These are phyloP conservation scores for Polymixis flavicincta DNA, from an alignment of 2,888 invertebrate genomes.

Conservation along the genomic window DNA sequence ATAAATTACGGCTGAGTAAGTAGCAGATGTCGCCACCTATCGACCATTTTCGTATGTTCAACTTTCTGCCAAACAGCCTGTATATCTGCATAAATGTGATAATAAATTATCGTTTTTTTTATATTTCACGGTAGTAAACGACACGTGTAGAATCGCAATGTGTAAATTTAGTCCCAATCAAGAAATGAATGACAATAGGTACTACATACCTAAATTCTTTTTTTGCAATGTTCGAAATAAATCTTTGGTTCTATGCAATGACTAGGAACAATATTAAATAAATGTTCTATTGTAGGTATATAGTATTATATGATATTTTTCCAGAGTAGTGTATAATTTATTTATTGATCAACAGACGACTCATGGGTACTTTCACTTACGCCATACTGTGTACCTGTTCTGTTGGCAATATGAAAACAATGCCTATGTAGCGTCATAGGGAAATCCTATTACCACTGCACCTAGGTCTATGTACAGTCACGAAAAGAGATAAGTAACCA, in stretches of 20 bases:
- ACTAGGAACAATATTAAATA: background rate
- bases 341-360: slow-evolving; percentile 1
- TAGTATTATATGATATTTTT: background rate
- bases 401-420: slow-evolving; percentile 12
- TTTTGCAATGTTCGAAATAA: too few species aligned
- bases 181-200: too few species aligned
- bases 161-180: too few species aligned
- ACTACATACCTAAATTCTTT: too few species aligned
- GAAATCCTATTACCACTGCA: slow-evolving; percentile 27
- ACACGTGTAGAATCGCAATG: too few species aligned
- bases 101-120: too few species aligned
- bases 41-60: too few species aligned
- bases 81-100: background rate
- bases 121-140: too few species aligned
- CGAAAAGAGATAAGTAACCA: too few species aligned
- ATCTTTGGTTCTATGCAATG: background rate
- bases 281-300: background rate
- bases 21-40: too few species aligned
- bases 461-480: background rate
- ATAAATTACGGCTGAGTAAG: too few species aligned
- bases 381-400: slow-evolving; percentile 16
- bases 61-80: too few species aligned
- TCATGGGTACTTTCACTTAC: slow-evolving; percentile 26
- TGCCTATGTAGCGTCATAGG: background rate
- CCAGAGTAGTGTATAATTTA: background rate